A percentile compares a stretch with the other conserved stretches of the same genome.
Evolutionary conservation across 2,888 invertebrate genomes (phyloP).

Genomic region (Leucophenga maculata): DNA sequence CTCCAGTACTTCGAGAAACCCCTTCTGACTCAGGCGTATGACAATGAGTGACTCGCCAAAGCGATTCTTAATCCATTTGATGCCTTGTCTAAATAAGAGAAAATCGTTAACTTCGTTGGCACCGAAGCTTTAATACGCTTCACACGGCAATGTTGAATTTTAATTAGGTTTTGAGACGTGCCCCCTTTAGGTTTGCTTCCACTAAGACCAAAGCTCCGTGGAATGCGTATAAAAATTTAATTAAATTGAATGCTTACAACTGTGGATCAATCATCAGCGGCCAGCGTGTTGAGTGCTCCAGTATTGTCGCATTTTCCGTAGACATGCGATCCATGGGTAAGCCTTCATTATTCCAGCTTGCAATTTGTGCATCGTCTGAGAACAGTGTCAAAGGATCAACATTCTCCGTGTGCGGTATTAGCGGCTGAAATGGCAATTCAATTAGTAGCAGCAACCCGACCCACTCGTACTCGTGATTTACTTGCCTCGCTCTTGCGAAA

Average conservation of each 20-base stretch:
- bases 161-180: too few relatives aligned
- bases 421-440: constrained; percentile 73
- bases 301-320: constrained; percentile 94
- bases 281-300: constrained; percentile 93
- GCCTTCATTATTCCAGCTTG: constrained; percentile 95
- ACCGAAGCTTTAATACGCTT: too few relatives aligned
- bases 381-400: constrained; percentile 87
- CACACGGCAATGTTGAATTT: too few relatives aligned
- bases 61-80: constrained; percentile 95
- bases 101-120: too few relatives aligned
- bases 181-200: too few relatives aligned
- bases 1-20: constrained; percentile 89
- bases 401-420: constrained; percentile 85
- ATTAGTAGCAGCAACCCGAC: constrained; percentile 12
- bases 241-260: constrained; percentile 72
- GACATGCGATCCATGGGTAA: constrained; percentile 95
- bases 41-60: constrained; percentile 83
- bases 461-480: constrained; percentile 27
- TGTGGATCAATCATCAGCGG: constrained; percentile 97
- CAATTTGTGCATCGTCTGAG: constrained; percentile 93
- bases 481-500: constrained; percentile 79
- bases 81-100: constrained; percentile 78
- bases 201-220: too few relatives aligned
- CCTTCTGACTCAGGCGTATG: constrained; percentile 84
- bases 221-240: too few relatives aligned